Base-by-base conservation (phyloP, 2,113 vertebrate genomes). In the Opisthocomus hoazin region DNA sequence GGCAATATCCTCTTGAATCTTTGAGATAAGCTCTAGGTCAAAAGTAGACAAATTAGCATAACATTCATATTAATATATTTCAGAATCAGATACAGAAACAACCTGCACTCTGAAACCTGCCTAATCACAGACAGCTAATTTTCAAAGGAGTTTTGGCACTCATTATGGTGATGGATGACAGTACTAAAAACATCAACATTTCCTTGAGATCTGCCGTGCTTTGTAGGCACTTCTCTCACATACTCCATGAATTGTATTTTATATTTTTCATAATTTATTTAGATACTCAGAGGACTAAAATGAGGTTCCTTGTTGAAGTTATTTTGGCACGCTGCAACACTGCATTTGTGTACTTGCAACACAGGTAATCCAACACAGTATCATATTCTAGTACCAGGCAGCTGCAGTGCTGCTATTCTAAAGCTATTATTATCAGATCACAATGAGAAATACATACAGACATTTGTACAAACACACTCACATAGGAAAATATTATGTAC, bases 81-180 rank as follows among this genome's bases (percentile, higher is more conserved):
- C 97, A 97, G 96, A 97, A 96, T 96, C 58, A 96, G 95, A 97
- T 97, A 96, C 85, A 97, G 92, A 96, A 98, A 92, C 97, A 98
- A 97, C 89, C 94, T 96, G 91, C 97, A 95, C 94, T 96, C 96
- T 96, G 97, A 98, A 98, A 98, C 98, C 96, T 97, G 96, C 98
- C 97, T 98, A 98, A 98, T 99, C 98, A 98, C 98, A 98, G 97
- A 97, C 97, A 98, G 97, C 98, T 98, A 98, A 97, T 98, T 98
- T 98, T 98, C 97, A 98, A 97, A 97, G 95, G 94, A 94, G 57
- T 95, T 98, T 98, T 98, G 98, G 97, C 97, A 94, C 97, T 99
- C 98, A 98, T 99, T 99, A 98, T 91, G 97, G 98, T 99, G 99
- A 99, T 98, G 98, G 98, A 99, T 99, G 98, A 97, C 97, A 97